Base-by-base conservation (phyloP, 2,797 vertebrate genomes). In the Bovichtus variegatus region DNA sequence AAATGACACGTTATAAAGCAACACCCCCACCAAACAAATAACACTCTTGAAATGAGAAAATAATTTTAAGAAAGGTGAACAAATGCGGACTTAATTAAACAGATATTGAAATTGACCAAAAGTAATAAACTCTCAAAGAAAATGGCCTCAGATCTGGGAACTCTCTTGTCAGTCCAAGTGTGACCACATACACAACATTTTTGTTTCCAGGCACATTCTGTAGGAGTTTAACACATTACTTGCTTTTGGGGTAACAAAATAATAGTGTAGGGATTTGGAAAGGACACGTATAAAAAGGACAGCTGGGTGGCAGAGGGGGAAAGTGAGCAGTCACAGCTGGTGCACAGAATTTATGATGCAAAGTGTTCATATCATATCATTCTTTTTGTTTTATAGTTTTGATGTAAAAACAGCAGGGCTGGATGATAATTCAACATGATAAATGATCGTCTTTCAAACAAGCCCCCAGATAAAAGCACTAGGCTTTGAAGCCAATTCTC, bases 241-340 rank as follows among this genome's bases (percentile, higher is more conserved):
- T 57, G n/a, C 41, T 43, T 8, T 59, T 57, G 44, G n/a, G 7
- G 11, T 53, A 38, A 46, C 13, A 60, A 65, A 59, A 63, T 55
- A 66, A 54, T 46, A 66, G 18, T 40, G 25, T 31, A 9, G 19
- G 23, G 34, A 73, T 73, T 68, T 62, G 41, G 27, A 57, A 36
- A 63, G 38, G 25, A 41, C 31, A 27, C 41, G 31, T 63, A 18
- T 69, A 21, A 68, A 36, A 69, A n/a, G n/a, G 29, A 36, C 59
- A 53, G 36, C 60, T 74, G 71, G 36, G 54, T 34, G 31, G 11
- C 23, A 51, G 23, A 34, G 31, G 31, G 31, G 9, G 34, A 34
- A 34, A 34, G 7, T 34, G 34, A 34, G 34, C 31, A 9, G 31
- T n/a, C n/a, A n/a, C n/a, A n/a, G n/a, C n/a, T n/a, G n/a, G n/a